These are phyloP conservation scores for Gorsachius goisagi DNA, from an alignment of 2,113 vertebrate genomes.

Conservation along the genomic window DNA sequence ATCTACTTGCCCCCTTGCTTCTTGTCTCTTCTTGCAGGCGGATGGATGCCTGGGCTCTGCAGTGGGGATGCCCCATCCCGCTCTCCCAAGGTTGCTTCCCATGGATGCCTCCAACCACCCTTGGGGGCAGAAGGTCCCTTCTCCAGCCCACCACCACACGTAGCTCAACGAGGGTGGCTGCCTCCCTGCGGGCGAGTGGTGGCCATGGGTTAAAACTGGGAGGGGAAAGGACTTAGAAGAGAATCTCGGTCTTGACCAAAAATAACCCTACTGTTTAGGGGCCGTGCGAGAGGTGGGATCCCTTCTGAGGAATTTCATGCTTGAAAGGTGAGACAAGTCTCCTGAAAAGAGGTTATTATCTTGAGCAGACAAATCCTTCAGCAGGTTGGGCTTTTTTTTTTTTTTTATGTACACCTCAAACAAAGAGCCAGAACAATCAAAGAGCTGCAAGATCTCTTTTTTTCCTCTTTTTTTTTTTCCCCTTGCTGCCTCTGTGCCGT, in stretches of 20 bases:
- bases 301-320: constrained; percentile 40
- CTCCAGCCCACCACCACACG: neutral
- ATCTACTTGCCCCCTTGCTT: neutral
- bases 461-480: neutral
- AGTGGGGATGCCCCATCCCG: neutral
- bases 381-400: neutral
- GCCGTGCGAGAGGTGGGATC: constrained; percentile 4
- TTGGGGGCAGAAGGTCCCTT: neutral
- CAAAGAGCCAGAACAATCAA: constrained; percentile 58
- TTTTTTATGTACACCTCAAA: constrained; percentile 29
- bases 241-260: neutral
- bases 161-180: neutral
- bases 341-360: constrained; percentile 63
- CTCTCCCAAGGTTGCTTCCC: neutral
- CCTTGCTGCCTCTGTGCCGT: constrained; percentile 2
- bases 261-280: neutral
- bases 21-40: neutral
- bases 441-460: constrained; percentile 34
- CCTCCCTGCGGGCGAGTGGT: fast-evolving
- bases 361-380: constrained; percentile 64
- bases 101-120: fast-evolving
- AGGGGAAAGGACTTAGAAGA: neutral
- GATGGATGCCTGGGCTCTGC: fast-evolving
- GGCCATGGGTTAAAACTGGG: neutral
- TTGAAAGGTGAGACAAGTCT: constrained; percentile 59